Conservation (phyloP, 2,113 vertebrate species). For the Riparia riparia region DNA sequence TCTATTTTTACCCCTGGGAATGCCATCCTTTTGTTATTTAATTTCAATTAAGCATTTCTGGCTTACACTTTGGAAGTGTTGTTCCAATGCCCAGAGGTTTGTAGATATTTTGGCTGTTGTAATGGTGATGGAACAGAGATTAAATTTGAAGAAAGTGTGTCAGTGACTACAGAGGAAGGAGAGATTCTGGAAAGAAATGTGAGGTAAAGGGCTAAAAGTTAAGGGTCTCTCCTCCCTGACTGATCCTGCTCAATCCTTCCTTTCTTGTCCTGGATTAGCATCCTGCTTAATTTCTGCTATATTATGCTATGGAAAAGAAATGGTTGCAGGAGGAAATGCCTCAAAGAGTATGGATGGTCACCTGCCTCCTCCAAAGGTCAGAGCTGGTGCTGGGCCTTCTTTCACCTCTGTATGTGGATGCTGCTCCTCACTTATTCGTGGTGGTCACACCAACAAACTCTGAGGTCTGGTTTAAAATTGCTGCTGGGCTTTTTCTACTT, state of each 20-base stretch:
- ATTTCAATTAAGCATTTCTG: not conserved
- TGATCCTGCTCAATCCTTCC: not conserved
- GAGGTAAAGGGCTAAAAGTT: not conserved
- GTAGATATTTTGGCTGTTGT: not conserved
- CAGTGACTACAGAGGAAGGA: not conserved
- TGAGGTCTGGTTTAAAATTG: not conserved
- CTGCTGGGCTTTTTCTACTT: not conserved
- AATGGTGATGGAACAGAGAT: not conserved
- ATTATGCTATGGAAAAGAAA: not conserved
- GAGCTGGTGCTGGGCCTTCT: not conserved
- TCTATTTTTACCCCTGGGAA: not conserved
- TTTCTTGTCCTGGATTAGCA: not conserved
- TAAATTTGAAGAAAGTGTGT: not conserved
- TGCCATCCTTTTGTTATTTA: not conserved
- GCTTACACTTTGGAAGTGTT: not conserved
- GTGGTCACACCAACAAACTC: not conserved
- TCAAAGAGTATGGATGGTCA: not conserved
- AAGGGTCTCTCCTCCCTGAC: not conserved
- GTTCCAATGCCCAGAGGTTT: not conserved
- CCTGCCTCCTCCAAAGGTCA: not conserved
- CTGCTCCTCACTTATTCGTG: not conserved
- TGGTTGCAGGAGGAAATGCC: not conserved
- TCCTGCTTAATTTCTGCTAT: not conserved
- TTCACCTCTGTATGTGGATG: fast-evolving
- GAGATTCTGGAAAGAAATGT: not conserved